Percentiles rank a stretch among this genome's conserved stretches.
phyloP scores from a whole-genome alignment of 92 coral and sea anemone genomes.

The Phenganax stokvisi region DNA sequence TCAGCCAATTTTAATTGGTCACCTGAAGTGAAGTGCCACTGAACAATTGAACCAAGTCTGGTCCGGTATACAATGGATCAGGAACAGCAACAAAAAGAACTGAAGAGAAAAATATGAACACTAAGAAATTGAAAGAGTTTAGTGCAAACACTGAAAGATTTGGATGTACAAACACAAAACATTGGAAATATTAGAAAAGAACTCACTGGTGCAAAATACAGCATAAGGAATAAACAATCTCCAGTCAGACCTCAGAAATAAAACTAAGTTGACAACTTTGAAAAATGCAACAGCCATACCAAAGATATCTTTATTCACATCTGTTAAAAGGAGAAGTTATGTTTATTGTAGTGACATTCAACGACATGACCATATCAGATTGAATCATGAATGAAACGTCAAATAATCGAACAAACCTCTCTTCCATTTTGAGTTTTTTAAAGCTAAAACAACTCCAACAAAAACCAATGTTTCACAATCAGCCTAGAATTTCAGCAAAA shows the following conservation, averaged over 20 bases:
- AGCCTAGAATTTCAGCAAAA: slow-evolving; percentile 42
- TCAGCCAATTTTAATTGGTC: slow-evolving; percentile 14
- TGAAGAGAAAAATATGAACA: slow-evolving; percentile 27
- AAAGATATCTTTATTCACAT: slow-evolving; percentile 71
- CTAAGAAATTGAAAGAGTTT: neutral
- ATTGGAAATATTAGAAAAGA: neutral
- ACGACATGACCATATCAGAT: neutral
- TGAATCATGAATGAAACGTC: neutral
- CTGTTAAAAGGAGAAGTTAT: slow-evolving; percentile 40
- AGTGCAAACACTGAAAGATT: neutral
- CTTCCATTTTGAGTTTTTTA: slow-evolving; percentile 86
- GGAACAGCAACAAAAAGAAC: slow-evolving; percentile 84
- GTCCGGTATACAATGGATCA: slow-evolving; percentile 91
- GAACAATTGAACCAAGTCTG: slow-evolving; percentile 76
- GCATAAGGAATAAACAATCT: slow-evolving; percentile 70
- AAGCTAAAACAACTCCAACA: slow-evolving; percentile 77
- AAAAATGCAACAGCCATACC: slow-evolving; percentile 71
- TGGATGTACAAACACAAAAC: neutral
- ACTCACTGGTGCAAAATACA: slow-evolving; percentile 72
- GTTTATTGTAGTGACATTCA: neutral
- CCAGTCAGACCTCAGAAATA: slow-evolving; percentile 75
- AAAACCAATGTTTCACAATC: slow-evolving; percentile 81
- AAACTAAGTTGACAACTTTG: slow-evolving; percentile 82
- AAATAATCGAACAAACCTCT: slow-evolving; percentile 49
- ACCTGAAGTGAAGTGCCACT: slow-evolving; percentile 88